These are phyloP conservation scores for Falco berigora DNA, from an alignment of 2,797 vertebrate genomes.

Conservation along the genomic window DNA sequence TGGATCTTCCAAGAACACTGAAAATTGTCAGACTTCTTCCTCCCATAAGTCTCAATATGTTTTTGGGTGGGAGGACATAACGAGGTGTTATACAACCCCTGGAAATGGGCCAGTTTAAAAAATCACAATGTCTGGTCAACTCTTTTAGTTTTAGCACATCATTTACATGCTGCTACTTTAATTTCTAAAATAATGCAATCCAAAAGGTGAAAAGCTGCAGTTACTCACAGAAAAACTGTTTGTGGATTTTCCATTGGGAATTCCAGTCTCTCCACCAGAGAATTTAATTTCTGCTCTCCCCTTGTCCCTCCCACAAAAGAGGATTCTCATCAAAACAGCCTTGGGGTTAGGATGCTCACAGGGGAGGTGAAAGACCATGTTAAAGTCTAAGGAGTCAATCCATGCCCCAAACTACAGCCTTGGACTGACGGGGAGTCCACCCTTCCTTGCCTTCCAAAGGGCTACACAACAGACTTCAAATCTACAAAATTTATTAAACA, in stretches of 20 bases:
- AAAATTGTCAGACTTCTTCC: conserved; percentile 12
- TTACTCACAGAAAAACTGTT: not conserved
- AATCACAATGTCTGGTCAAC: not conserved
- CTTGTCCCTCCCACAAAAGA: not conserved
- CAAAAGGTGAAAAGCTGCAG: not conserved
- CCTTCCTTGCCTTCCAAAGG: not conserved
- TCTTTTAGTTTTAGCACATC: not conserved
- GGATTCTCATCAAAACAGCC: not conserved
- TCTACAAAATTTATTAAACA: not conserved
- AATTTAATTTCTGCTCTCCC: not conserved
- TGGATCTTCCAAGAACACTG: not conserved
- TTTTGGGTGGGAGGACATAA: conserved; percentile 1
- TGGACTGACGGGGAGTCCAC: not conserved
- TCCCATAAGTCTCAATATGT: not conserved
- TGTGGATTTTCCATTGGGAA: not conserved
- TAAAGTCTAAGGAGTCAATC: not conserved
- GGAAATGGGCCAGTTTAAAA: not conserved
- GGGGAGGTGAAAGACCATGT: not conserved
- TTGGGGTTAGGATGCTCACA: not conserved
- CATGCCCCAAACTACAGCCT: not conserved
- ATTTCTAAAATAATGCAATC: not conserved
- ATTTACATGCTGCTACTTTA: not conserved
- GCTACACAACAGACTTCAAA: not conserved
- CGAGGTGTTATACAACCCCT: conserved; percentile 21
- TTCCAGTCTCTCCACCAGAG: not conserved